Conservation (phyloP, 2,888 invertebrate genomes). For the Cephus runcator region DNA sequence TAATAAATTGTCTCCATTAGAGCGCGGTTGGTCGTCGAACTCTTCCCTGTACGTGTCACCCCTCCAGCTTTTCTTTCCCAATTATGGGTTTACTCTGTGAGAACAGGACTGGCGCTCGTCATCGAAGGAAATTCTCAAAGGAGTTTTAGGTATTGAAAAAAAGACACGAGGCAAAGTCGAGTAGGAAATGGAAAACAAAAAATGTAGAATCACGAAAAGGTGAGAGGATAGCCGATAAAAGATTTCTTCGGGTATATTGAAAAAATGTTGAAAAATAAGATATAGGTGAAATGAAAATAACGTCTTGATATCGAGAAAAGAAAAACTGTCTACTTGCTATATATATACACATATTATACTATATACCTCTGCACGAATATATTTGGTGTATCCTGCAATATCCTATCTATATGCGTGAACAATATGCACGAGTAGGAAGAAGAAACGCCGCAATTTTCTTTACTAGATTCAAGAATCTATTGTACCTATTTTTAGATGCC, state of each 20-base stretch:
- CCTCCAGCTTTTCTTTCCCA: not conserved
- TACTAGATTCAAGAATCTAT: not conserved
- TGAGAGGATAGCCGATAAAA: not conserved
- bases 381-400: not conserved
- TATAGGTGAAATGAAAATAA: not conserved
- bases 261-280: not conserved
- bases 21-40: not conserved
- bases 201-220: not conserved
- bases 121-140: not conserved
- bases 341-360: not conserved
- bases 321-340: too few relatives aligned
- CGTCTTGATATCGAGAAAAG: too few relatives aligned
- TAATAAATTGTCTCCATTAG: conserved; percentile 53
- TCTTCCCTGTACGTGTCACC: not conserved
- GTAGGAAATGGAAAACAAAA: not conserved
- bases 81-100: not conserved
- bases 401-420: not conserved
- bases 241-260: not conserved
- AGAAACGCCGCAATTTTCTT: not conserved
- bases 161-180: not conserved
- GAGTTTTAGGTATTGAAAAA: not conserved
- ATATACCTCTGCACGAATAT: not conserved
- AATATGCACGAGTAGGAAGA: not conserved
- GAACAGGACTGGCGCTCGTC: not conserved
- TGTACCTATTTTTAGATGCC: not conserved